Evolutionary conservation across 2,797 vertebrate genomes (phyloP), one percentile per base, ranked within the genome.

Genomic region (Peromyscus aztecus): DNA sequence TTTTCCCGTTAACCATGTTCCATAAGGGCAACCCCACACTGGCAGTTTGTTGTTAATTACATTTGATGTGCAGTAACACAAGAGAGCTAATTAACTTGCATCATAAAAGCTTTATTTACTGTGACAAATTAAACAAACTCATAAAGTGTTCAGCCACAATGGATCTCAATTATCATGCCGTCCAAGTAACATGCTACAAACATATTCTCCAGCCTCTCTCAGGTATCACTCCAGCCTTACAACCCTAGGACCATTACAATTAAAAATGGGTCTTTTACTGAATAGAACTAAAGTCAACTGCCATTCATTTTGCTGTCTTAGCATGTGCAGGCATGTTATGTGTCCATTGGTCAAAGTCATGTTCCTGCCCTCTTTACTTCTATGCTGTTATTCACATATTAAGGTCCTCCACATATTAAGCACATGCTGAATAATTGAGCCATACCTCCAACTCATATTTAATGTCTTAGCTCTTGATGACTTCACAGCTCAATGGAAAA

Each of bases 121-220:
- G 91, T 95, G 98, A 98, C 96, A 98, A 98, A 98, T 97, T 94
- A 98, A 98, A 97, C 96, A 93, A 59, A 97, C 96, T 97, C 97
- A 95, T 94, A 98, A 98, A 98, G 84, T 97, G 97, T 88, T 87
- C 94, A 96, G 96, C 85, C 85, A 97, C 94, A 98, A 94, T 97
- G 97, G 96, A 92, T 98, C 87, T 98, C 96, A 95, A 91, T 97
- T 96, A 93, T 97, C 96, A 94, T 90, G 40, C 92, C 96, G 91
- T 97, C 94, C 96, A 95, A 98, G 97, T 95, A 97, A 97, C 91
- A 85, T 97, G 95, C 92, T 96, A 57, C n/a, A 91, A 97, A 97
- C 95, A 89, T 96, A 83, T 96, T 96, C 92, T 95, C 96, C 71
- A 96, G 97, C 97, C 94, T 98, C 98, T 97, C 96, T 97, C 98